A percentile compares a stretch with the other conserved stretches of the same genome.
Evolutionary conservation across 2,888 invertebrate genomes (phyloP).

Genomic region (Kuschelorhynchus macadamiae): DNA sequence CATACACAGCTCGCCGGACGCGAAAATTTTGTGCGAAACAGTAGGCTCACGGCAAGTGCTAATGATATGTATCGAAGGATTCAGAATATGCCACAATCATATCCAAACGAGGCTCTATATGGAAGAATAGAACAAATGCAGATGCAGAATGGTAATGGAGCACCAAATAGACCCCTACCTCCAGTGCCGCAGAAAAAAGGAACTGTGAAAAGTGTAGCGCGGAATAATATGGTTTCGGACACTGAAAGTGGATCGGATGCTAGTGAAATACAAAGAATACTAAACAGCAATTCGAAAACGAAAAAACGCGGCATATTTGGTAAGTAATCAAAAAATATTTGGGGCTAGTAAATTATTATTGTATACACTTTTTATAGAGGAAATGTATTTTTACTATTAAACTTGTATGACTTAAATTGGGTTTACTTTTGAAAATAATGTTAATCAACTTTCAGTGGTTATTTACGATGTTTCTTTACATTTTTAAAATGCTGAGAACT

Average conservation of each 20-base stretch:
- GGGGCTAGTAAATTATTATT: constrained; percentile 43
- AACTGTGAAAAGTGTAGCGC: constrained; percentile 12
- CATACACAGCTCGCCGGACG: constrained; percentile 52
- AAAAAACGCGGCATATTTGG: constrained; percentile 60
- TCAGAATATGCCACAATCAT: constrained; percentile 41
- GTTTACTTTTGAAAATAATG: too few relatives aligned
- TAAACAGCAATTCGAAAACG: constrained; percentile 68
- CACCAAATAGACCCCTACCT: constrained; percentile 66
- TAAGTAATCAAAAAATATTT: constrained; percentile 59
- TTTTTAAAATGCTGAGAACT: too few relatives aligned
- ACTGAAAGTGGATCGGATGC: constrained; percentile 82
- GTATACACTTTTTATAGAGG: constrained; percentile 55
- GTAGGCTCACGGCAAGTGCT: constrained; percentile 66
- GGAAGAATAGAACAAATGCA: constrained; percentile 32
- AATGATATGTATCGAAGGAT: constrained; percentile 65
- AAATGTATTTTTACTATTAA: constrained; percentile 23
- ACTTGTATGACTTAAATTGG: too few relatives aligned
- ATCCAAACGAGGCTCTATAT: constrained; percentile 42
- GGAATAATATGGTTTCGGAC: constrained; percentile 67
- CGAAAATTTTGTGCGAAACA: constrained; percentile 64
- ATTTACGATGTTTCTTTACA: too few relatives aligned
- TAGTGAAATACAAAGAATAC: constrained; percentile 78
- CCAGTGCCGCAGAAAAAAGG: constrained; percentile 61
- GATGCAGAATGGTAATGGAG: constrained; percentile 25
- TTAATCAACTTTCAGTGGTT: too few relatives aligned